Evolutionary conservation across 2,888 invertebrate species (phyloP), one percentile per base, ranked within the genome.

Genomic region (Mongoloraphidia duomilia): DNA sequence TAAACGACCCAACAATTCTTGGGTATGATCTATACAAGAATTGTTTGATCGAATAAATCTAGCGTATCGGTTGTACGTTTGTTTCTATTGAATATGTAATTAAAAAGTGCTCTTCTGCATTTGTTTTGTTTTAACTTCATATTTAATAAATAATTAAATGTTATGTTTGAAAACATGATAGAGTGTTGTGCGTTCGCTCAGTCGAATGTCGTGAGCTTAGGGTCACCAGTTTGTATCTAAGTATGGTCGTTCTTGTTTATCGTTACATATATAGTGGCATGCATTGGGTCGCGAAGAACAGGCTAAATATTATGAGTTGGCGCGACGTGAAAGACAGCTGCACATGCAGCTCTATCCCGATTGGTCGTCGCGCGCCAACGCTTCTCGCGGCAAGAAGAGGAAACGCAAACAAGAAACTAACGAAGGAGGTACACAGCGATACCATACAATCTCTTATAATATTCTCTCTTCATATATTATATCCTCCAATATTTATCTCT

Each of bases 341-440:
- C 97, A 97, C 80, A 88, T 92, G 87, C 92, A 94, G 82, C 84
- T 93, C 76, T 95, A 97, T 80, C 96, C 96, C 70, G 93, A 94
- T 79, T 97, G 96, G 96, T 90, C 90, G 77, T 90, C 90, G 78
- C 95, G 97, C 76, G 86, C 96, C 76, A 97, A 98, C 83, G 95
- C 97, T 80, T 94, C 96, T 75, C 89, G 93, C 76, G 94, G 95
- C 81, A 92, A 92, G 82, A 96, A 95, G 85, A 92, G 96, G 88
- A 97, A 97, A 83, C 86, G 90, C 84, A 90, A 91, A 83, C 89
- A 89, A 87, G 91, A 91, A 80, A 84, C 88, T 80, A 85, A 84
- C 82, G 90, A 89, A 81, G 90, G 87, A 88, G 90, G 90, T 89
- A 87, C 80, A 78, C 76, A 76, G 75, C 73, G 75, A 62, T 26